Percentiles rank a stretch among this genome's conserved stretches.
Conservation (phyloP, 2,888 invertebrate genomes). For the Nemurella pictetii region DNA sequence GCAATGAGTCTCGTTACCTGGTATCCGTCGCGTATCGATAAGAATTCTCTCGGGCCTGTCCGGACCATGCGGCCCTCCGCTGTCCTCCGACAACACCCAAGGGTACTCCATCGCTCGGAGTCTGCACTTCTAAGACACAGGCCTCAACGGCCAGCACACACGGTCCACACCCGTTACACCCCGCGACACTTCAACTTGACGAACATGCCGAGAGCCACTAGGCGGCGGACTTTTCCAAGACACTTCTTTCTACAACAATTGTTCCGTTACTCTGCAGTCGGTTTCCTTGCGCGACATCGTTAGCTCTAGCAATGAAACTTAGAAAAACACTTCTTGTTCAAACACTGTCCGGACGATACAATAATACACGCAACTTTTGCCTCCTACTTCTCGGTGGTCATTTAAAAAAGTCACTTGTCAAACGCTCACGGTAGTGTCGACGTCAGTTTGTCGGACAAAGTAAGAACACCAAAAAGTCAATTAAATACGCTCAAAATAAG, state of each 20-base stretch:
- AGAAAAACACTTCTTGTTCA: background rate
- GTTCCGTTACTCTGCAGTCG: background rate
- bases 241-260: background rate
- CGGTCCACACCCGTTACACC: background rate
- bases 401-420: too few relatives aligned
- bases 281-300: background rate
- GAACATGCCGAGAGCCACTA: background rate
- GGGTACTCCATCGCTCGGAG: constrained; percentile 25
- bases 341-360: too few relatives aligned
- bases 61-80: background rate
- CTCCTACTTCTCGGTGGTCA: too few relatives aligned
- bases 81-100: constrained; percentile 15
- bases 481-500: too few relatives aligned
- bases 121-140: too few relatives aligned
- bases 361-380: too few relatives aligned
- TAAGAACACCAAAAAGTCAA: too few relatives aligned
- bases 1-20: background rate
- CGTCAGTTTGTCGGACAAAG: too few relatives aligned
- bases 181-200: background rate
- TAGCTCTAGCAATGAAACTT: background rate
- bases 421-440: too few relatives aligned
- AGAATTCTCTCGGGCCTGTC: background rate
- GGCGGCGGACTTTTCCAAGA: background rate
- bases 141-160: too few relatives aligned
- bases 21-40: background rate